Evolutionary conservation across 64 coral and sea anemone genomes (phyloP).

Genomic region (Montipora cactus): DNA sequence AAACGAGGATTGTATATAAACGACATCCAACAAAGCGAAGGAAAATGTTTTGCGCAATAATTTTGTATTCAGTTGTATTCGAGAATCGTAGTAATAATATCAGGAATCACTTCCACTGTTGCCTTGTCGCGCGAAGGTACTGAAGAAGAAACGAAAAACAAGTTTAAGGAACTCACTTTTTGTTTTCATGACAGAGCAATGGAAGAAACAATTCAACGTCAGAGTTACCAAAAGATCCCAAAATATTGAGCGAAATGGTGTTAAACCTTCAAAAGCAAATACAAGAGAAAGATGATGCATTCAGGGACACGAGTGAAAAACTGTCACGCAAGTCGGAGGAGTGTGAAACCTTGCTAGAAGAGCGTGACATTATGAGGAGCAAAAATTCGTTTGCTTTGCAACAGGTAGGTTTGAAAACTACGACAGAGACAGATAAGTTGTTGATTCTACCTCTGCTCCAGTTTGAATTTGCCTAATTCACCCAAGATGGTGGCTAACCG

Average conservation of each 20-base stretch:
- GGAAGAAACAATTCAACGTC: slow-evolving; percentile 22
- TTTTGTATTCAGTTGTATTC: no score
- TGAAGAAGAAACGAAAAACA: no score
- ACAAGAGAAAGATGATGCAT: slow-evolving; percentile 65
- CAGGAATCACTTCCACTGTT: no score
- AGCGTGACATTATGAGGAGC: slow-evolving; percentile 76
- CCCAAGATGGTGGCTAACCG: no score
- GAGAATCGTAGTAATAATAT: no score
- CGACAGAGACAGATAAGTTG: no score
- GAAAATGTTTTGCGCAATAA: no score
- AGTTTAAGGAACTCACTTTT: not conserved
- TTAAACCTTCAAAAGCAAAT: slow-evolving; percentile 72
- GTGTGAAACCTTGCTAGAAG: slow-evolving; percentile 79
- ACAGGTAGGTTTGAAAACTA: slow-evolving; percentile 56
- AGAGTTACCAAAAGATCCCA: slow-evolving; percentile 65
- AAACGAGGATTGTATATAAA: no score
- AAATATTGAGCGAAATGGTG: slow-evolving; percentile 63
- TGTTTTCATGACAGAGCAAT: not conserved
- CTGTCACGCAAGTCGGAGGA: slow-evolving; percentile 80
- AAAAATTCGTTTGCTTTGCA: slow-evolving; percentile 83
- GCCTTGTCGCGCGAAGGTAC: no score
- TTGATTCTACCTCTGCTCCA: not conserved
- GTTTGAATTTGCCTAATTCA: no score
- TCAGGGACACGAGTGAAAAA: slow-evolving; percentile 59
- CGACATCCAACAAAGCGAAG: no score